Conservation (phyloP, 2,113 vertebrate species). For the Percopsis transmontana region DNA sequence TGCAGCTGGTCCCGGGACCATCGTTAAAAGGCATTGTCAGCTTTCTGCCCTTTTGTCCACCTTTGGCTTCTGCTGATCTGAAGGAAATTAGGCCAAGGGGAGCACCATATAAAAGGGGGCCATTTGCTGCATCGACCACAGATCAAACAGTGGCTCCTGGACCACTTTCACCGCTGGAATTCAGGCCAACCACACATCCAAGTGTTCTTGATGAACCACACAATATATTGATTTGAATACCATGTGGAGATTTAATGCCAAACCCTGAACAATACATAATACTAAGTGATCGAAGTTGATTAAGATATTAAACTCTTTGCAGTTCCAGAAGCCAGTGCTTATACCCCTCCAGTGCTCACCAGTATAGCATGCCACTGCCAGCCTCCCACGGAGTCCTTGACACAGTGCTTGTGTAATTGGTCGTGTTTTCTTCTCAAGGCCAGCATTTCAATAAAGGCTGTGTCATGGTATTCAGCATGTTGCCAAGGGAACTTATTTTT, state of each 20-base stretch:
- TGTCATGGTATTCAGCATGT: conserved; percentile 34
- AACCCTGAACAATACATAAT: conserved; percentile 13
- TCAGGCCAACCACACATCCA: not conserved
- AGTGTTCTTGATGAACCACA: not conserved
- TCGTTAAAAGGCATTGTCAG: conserved; percentile 24
- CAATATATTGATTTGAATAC: not conserved
- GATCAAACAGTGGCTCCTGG: conserved; percentile 8
- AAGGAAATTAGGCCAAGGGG: conserved; percentile 18
- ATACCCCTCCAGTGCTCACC: not conserved
- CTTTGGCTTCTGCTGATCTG: conserved; percentile 29
- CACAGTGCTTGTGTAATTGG: conserved; percentile 47
- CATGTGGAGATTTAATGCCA: conserved; percentile 7
- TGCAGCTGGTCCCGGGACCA: conserved; percentile 26
- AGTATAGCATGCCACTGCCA: conserved; percentile 6
- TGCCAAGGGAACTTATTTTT: conserved; percentile 58
- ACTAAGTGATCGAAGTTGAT: conserved; percentile 13
- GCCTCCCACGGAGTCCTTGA: conserved; percentile 41
- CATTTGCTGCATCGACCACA: conserved; percentile 24
- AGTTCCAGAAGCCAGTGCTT: not conserved
- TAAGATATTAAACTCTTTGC: not conserved
- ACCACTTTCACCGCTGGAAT: conserved; percentile 31
- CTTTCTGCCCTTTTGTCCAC: conserved; percentile 5
- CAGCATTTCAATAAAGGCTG: conserved; percentile 23
- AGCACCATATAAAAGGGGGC: not conserved
- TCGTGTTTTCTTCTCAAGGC: conserved; percentile 44